phyloP scores from a whole-genome alignment of 2,113 vertebrate genomes.

The Haemorhous mexicanus region DNA sequence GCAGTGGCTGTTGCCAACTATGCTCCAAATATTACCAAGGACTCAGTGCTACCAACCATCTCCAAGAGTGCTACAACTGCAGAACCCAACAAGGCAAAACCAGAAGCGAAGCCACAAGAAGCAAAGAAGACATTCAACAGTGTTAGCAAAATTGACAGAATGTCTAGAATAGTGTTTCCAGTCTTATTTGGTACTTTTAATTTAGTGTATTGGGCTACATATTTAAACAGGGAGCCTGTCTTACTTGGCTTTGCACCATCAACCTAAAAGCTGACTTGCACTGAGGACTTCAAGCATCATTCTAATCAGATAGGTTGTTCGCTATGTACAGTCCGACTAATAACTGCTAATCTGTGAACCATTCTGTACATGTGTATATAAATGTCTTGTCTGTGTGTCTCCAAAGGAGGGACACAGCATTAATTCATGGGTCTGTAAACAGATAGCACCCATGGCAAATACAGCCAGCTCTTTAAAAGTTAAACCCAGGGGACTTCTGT shows the following conservation, averaged over 20 bases:
- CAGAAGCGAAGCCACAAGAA: slow-evolving; percentile 85
- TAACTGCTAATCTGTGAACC: slow-evolving; percentile 86
- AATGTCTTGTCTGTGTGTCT: slow-evolving; percentile 62
- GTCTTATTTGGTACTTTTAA: slow-evolving; percentile 96
- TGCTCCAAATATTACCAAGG: slow-evolving; percentile 94
- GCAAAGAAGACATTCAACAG: slow-evolving; percentile 99
- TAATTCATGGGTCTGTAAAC: slow-evolving; percentile 62
- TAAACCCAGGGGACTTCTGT: slow-evolving; percentile 51
- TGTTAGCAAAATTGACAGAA: slow-evolving; percentile 98
- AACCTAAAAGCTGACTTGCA: slow-evolving; percentile 70
- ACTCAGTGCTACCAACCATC: slow-evolving; percentile 91
- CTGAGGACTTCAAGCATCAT: slow-evolving; percentile 65
- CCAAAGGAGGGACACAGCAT: slow-evolving; percentile 65
- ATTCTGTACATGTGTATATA: slow-evolving; percentile 80
- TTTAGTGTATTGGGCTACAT: slow-evolving; percentile 98
- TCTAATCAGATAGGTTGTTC: slow-evolving; percentile 77
- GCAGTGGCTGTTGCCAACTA: slow-evolving; percentile 98
- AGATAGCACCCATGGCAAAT: slow-evolving; percentile 66
- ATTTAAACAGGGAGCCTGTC: slow-evolving; percentile 94
- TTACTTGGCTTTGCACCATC: slow-evolving; percentile 91
- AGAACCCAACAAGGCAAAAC: slow-evolving; percentile 86
- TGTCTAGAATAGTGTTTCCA: slow-evolving; percentile 97
- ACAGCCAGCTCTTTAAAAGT: slow-evolving; percentile 67
- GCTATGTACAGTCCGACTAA: slow-evolving; percentile 89
- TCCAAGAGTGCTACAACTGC: slow-evolving; percentile 86